Evolutionary conservation across 2,888 invertebrate genomes (phyloP).

Genomic region (Monopis laevigella): DNA sequence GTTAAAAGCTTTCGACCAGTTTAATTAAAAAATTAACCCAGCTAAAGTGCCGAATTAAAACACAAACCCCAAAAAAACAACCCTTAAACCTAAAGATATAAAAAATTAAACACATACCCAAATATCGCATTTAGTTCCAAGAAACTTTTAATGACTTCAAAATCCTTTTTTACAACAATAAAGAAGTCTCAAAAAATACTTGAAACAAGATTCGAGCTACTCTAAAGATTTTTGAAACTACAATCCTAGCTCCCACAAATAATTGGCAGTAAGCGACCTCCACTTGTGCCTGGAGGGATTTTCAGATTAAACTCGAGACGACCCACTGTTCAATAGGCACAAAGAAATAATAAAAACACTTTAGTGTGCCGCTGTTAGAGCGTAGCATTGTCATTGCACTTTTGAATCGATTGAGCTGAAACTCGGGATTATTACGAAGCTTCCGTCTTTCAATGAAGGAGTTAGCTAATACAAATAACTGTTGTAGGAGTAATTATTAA

Average conservation of each 20-base stretch:
- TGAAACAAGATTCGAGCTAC: slow-evolving; percentile 3
- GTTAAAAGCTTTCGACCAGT: too few relatives aligned
- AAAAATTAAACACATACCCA: too few relatives aligned
- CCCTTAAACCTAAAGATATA: too few relatives aligned
- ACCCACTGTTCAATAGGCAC: not conserved
- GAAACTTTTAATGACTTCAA: too few relatives aligned
- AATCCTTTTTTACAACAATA: slow-evolving; percentile 29
- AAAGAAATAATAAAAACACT: not conserved
- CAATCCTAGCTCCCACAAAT: slow-evolving; percentile 24
- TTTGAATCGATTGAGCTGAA: not conserved
- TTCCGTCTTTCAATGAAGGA: not conserved
- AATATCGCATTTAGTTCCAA: too few relatives aligned
- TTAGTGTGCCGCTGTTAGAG: not conserved
- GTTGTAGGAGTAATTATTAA: too few relatives aligned
- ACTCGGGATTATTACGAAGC: not conserved
- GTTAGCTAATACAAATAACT: not conserved
- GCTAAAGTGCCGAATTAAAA: too few relatives aligned
- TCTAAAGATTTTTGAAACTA: slow-evolving; percentile 5
- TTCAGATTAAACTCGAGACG: slow-evolving; percentile 34
- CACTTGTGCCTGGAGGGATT: slow-evolving; percentile 42
- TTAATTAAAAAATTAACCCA: too few relatives aligned
- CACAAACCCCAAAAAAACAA: too few relatives aligned
- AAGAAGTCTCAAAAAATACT: too few relatives aligned
- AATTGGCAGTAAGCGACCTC: slow-evolving; percentile 39
- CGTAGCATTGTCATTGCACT: not conserved